phyloP scores from a whole-genome alignment of 2,797 vertebrate genomes.

The Parambassis ranga region DNA sequence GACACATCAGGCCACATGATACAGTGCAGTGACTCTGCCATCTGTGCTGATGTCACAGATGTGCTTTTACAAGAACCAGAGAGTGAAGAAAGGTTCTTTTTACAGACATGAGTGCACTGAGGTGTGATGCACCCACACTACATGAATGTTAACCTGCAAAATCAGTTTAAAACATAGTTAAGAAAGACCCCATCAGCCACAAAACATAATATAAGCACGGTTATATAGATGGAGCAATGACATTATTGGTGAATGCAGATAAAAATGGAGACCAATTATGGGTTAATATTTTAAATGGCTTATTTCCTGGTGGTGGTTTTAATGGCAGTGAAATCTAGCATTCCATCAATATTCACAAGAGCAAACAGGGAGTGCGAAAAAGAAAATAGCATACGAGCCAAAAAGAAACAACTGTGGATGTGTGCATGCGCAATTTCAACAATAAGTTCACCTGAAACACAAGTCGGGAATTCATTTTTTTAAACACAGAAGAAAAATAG shows the following conservation, averaged over 20 bases:
- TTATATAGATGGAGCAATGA: no score
- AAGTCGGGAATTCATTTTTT: no score
- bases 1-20: slow-evolving; percentile 33
- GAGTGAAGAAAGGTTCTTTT: no score
- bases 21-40: slow-evolving; percentile 30
- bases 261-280: slow-evolving; percentile 22
- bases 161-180: no score
- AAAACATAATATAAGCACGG: no score
- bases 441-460: background rate
- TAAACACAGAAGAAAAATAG: no score
- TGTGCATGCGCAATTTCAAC: background rate
- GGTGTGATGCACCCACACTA: no score
- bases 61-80: slow-evolving; percentile 15
- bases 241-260: no score
- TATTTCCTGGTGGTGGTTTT: slow-evolving; percentile 39
- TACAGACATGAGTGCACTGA: no score
- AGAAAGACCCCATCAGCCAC: no score
- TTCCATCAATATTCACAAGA: background rate
- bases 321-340: slow-evolving; percentile 19
- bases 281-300: slow-evolving; percentile 39
- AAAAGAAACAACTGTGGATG: background rate
- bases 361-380: slow-evolving; percentile 6
- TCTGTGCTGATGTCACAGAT: slow-evolving; percentile 29
- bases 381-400: background rate
- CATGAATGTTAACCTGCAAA: no score